phyloP scores from a whole-genome alignment of 2,113 vertebrate species.

The Nothocercus nigrocapillus region DNA sequence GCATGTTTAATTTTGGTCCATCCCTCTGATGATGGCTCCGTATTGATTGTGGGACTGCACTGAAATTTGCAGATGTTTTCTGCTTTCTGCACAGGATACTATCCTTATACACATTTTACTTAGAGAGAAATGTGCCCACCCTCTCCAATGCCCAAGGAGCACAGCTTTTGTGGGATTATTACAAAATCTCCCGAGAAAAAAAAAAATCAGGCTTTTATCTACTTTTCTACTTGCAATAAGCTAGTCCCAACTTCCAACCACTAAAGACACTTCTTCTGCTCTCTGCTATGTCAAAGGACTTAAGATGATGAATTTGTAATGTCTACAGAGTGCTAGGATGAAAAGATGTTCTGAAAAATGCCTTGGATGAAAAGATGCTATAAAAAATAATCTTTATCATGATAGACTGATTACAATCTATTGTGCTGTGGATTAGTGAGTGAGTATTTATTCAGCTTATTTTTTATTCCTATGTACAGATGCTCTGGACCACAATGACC shows the following conservation, averaged over 20 bases:
- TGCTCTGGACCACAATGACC: conserved; percentile 57
- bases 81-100: not conserved
- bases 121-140: not conserved
- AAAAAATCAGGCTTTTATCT: conserved; percentile 45
- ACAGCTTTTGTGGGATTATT: conserved; percentile 30
- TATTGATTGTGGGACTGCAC: not conserved
- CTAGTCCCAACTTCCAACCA: conserved; percentile 10
- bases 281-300: conserved; percentile 35
- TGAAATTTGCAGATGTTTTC: not conserved
- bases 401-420: conserved; percentile 64
- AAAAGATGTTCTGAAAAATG: conserved; percentile 56
- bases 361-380: conserved; percentile 42
- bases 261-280: conserved; percentile 45
- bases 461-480: conserved; percentile 59
- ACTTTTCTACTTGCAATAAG: conserved; percentile 46
- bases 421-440: conserved; percentile 55
- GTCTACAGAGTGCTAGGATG: conserved; percentile 44
- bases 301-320: conserved; percentile 61
- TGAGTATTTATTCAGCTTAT: conserved; percentile 54
- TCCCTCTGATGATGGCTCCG: not conserved
- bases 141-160: not conserved
- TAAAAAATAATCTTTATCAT: conserved; percentile 52
- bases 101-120: not conserved
- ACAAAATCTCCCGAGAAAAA: conserved; percentile 21
- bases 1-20: not conserved